Evolutionary conservation across 2,797 vertebrate species (phyloP).

Genomic region (Anguilla obscura): DNA sequence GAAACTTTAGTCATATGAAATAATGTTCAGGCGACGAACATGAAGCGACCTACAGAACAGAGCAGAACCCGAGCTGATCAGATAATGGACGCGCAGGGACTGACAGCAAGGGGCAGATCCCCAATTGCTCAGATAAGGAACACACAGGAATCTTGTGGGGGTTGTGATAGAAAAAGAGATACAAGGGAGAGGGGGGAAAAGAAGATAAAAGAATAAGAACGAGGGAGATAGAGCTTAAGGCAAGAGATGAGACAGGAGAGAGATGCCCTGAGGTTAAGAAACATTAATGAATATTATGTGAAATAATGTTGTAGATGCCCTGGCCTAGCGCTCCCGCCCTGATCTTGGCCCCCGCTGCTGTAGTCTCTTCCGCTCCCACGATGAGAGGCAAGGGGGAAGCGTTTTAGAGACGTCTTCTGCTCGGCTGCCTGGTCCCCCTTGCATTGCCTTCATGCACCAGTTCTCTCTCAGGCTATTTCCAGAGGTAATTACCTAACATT

Average conservation of each 20-base stretch:
- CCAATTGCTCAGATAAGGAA: neutral
- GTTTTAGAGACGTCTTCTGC: neutral
- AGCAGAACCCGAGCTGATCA: neutral
- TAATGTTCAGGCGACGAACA: neutral
- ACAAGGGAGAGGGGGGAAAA: neutral
- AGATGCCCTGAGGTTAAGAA: neutral
- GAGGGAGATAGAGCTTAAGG: neutral
- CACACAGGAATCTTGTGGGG: neutral
- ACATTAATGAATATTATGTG: neutral
- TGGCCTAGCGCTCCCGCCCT: neutral
- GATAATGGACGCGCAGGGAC: constrained; percentile 1
- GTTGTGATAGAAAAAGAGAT: neutral
- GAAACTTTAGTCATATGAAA: neutral
- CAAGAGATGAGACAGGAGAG: neutral
- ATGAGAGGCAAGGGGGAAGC: neutral
- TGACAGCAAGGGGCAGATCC: neutral
- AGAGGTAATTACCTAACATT: neutral
- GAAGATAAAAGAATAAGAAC: neutral
- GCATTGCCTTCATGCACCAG: neutral
- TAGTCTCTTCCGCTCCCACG: neutral
- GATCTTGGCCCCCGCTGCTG: neutral
- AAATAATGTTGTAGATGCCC: neutral
- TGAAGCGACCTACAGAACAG: neutral
- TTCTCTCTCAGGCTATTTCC: constrained; percentile 8
- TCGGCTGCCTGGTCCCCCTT: neutral